Evolutionary conservation across 2,113 vertebrate species (phyloP).

Genomic region (Oryzias melastigma): DNA sequence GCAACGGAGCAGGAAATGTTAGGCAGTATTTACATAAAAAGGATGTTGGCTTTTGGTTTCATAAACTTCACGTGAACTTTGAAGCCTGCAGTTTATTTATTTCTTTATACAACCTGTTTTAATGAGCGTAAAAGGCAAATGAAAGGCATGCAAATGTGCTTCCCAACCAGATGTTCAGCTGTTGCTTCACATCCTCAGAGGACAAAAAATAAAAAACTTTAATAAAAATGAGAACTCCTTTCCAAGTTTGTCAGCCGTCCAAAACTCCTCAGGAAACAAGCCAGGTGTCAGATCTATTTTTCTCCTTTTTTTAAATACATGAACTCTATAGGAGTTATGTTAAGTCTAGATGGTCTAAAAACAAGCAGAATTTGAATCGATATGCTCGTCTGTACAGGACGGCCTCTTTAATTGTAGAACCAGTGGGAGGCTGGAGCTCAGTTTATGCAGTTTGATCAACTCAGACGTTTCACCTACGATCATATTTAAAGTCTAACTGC

Average conservation of each 20-base stretch:
- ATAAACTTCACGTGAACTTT: conserved; percentile 2
- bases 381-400: not conserved
- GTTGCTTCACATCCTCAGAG: conserved; percentile 5
- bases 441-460: conserved; percentile 44
- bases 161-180: not conserved
- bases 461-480: conserved; percentile 29
- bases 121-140: conserved; percentile 11
- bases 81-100: conserved; percentile 1
- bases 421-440: conserved; percentile 26
- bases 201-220: not conserved
- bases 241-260: not conserved
- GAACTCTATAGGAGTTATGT: not conserved
- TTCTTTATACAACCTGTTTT: conserved; percentile 3
- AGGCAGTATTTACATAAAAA: not conserved
- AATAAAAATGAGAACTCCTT: not conserved
- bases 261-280: conserved; percentile 4
- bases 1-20: not conserved
- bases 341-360: not conserved
- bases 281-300: not conserved
- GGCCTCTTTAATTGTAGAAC: conserved; percentile 26
- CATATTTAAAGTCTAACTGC: conserved; percentile 42
- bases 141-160: conserved; percentile 24
- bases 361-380: not conserved
- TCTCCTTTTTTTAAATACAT: too few species aligned
- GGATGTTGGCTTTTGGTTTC: not conserved